Percentiles rank a stretch among this genome's conserved stretches.
Evolutionary conservation across 2,797 vertebrate genomes (phyloP).

Genomic region (Lepus townsendii): DNA sequence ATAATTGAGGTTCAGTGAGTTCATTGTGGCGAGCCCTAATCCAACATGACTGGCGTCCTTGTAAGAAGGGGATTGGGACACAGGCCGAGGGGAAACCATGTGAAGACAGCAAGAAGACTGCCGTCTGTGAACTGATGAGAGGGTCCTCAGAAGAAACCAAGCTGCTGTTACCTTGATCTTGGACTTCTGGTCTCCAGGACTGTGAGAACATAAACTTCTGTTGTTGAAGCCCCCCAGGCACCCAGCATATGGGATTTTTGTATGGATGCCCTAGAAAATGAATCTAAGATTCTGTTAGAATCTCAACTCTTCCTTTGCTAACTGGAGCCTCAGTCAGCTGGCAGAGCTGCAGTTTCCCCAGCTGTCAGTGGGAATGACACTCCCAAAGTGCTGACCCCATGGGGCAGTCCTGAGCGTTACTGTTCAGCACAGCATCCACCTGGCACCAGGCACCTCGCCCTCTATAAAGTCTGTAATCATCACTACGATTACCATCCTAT

Average conservation of each 20-base stretch:
- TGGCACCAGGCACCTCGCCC: background rate
- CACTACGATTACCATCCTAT: background rate
- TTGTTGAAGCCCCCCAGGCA: background rate
- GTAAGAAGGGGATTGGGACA: background rate
- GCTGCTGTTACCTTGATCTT: background rate
- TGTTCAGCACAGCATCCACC: background rate
- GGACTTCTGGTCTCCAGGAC: background rate
- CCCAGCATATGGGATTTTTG: background rate
- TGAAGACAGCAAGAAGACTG: background rate
- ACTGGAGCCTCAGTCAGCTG: background rate
- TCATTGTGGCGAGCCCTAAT: background rate
- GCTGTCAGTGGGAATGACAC: background rate
- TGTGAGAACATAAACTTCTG: background rate
- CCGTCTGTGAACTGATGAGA: background rate
- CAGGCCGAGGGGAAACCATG: background rate
- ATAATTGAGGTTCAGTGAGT: background rate
- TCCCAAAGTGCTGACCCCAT: background rate
- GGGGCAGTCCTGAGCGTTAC: background rate
- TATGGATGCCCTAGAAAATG: background rate
- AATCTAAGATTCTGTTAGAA: background rate
- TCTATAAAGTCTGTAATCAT: background rate
- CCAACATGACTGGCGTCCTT: background rate
- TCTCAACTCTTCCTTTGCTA: constrained; percentile 1
- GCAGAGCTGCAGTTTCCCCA: background rate
- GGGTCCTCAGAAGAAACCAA: background rate